Evolutionary conservation across 2,888 invertebrate genomes (phyloP).

Genomic region (Physocephala rufipes): DNA sequence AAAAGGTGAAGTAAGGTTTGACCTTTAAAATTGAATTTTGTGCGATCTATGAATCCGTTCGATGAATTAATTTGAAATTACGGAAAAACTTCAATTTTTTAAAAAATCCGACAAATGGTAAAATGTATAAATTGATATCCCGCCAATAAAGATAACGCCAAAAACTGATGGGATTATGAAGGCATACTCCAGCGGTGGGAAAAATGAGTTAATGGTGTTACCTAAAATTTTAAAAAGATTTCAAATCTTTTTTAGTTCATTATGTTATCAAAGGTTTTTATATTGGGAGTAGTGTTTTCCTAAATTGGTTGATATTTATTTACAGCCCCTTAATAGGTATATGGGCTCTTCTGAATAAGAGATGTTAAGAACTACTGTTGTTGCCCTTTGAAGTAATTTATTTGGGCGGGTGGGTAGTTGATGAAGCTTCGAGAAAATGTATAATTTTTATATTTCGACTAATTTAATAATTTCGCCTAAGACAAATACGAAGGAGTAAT

Average conservation of each 20-base stretch:
- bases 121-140: constrained; percentile 72
- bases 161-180: constrained; percentile 71
- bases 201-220: constrained; percentile 67
- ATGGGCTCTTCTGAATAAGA: too few species aligned
- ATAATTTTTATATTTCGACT: not conserved
- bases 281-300: too few species aligned
- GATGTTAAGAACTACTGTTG: too few species aligned
- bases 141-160: constrained; percentile 74
- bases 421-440: too few species aligned
- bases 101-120: constrained; percentile 67
- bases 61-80: constrained; percentile 8
- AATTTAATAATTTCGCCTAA: not conserved
- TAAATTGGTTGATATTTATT: not conserved
- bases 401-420: too few species aligned
- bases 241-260: not conserved
- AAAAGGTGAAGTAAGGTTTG: not conserved
- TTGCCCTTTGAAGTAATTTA: too few species aligned
- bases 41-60: constrained; percentile 4
- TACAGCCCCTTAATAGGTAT: too few species aligned
- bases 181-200: constrained; percentile 70
- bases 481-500: constrained; percentile 11
- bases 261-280: too few species aligned
- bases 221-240: constrained; percentile 57
- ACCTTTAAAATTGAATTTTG: constrained; percentile 4
- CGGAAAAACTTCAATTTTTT: not conserved